These are phyloP conservation scores for Sinonovacula constricta DNA, from an alignment of 1,140 invertebrate genomes.

Conservation along the genomic window DNA sequence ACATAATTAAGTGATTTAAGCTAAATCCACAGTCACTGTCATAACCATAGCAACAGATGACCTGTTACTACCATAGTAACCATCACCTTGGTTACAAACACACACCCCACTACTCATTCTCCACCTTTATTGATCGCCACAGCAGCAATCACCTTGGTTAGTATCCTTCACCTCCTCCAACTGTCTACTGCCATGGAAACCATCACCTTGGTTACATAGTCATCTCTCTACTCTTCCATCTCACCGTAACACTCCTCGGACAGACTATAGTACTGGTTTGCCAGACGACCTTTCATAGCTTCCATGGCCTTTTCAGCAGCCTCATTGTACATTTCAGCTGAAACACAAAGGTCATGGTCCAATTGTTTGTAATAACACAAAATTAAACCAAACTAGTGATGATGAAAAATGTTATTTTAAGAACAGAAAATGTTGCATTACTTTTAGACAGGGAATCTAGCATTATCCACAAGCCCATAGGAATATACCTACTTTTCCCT, in stretches of 20 bases:
- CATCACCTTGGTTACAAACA: neutral
- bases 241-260: conserved; percentile 79
- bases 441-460: too few species aligned
- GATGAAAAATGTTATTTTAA: too few species aligned
- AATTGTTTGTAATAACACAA: too few species aligned
- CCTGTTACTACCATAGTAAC: neutral
- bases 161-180: neutral
- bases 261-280: conserved; percentile 81
- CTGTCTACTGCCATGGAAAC: neutral
- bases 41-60: neutral
- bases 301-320: conserved; percentile 82
- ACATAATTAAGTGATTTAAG: too few species aligned
- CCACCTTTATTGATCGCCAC: neutral
- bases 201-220: conserved; percentile 8
- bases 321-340: conserved; percentile 80
- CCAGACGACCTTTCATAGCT: conserved; percentile 82
- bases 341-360: conserved; percentile 37
- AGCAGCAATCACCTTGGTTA: neutral
- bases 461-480: too few species aligned
- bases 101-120: neutral
- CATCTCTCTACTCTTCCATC: conserved; percentile 66
- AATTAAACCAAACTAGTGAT: too few species aligned
- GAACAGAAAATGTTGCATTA: too few species aligned
- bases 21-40: too few species aligned
- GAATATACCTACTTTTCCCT: too few species aligned